Base-by-base conservation (phyloP, 2,113 vertebrate genomes). In the Todiramphus saurophagus region DNA sequence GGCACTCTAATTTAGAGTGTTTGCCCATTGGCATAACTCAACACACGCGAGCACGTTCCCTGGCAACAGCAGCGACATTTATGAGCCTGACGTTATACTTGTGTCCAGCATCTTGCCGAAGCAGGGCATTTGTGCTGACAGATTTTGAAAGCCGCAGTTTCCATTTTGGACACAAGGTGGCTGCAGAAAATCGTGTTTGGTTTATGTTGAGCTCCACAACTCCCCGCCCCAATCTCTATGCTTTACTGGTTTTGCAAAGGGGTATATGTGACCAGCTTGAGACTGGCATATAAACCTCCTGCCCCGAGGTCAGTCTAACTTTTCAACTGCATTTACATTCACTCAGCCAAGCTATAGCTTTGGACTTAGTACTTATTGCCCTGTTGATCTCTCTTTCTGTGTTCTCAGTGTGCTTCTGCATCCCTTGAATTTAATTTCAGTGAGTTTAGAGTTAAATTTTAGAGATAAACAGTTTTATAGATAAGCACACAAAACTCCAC, bases 141-240 rank as follows among this genome's bases (percentile, higher is more conserved):
- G 15, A 6, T n/a, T 86, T 66, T 27, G 23, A 43, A 13, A 78
- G 51, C 18, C 72, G 96, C 62, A 60, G 31, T 95, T 87, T 96
- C 69, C 20, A 8, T 43, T 92, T 89, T 43, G 4, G 30, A 89
- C 96, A 83, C 96, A 64, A 94, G 96, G 62, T 94, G 95, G 96
- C 95, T 92, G 95, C 91, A 93, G 69, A 84, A 97, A 95, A 87
- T 72, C 56, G 48, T 12, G 50, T 84, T 87, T 30, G 43, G 4
- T 20, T 90, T 46, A 16, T 60, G 7, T 16, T 10, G 10, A 5
- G 9, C 10, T 8, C 18, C 15, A 8, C 5, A 3, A 12, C 5
- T 5, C 7, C 20, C 31, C 64, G 11, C 20, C 9, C 21, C 28
- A 11, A 16, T 4, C 14, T 1, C n/a, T 3, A 18, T 9, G 20